Conservation (phyloP, 2,113 vertebrate species). For the Rhinichthys klamathensis region DNA sequence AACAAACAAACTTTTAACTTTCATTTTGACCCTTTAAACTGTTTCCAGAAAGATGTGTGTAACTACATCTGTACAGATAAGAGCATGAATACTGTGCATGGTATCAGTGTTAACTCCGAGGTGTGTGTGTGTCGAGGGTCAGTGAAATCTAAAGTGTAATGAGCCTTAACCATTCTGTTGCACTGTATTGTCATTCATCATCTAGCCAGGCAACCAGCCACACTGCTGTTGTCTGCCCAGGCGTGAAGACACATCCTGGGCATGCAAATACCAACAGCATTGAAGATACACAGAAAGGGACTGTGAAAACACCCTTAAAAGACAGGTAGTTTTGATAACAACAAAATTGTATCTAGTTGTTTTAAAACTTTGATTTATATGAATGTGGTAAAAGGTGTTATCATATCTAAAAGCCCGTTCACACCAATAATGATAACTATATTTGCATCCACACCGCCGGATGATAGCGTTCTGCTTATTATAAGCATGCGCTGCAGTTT, state of each 20-base stretch:
- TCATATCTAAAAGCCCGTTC: too few species aligned
- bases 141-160: slow-evolving; percentile 40
- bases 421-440: too few species aligned
- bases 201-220: slow-evolving; percentile 16
- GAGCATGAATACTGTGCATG: background rate
- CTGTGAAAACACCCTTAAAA: slow-evolving; percentile 12
- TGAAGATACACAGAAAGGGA: slow-evolving; percentile 18
- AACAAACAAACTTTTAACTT: background rate
- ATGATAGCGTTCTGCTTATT: too few species aligned
- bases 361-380: background rate
- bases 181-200: slow-evolving; percentile 47
- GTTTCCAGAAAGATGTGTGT: background rate
- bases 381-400: too few species aligned
- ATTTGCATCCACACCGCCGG: too few species aligned
- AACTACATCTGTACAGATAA: slow-evolving; percentile 1
- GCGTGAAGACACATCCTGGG: slow-evolving; percentile 38
- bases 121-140: slow-evolving; percentile 31
- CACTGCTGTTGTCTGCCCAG: slow-evolving; percentile 17
- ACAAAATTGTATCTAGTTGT: background rate
- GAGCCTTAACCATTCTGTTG: slow-evolving; percentile 38
- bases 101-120: background rate
- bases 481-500: too few species aligned
- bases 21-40: background rate
- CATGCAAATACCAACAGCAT: slow-evolving; percentile 14
- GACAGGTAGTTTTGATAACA: background rate